Base-by-base conservation (phyloP, 2,888 invertebrate species). In the Mythimna ferrago region DNA sequence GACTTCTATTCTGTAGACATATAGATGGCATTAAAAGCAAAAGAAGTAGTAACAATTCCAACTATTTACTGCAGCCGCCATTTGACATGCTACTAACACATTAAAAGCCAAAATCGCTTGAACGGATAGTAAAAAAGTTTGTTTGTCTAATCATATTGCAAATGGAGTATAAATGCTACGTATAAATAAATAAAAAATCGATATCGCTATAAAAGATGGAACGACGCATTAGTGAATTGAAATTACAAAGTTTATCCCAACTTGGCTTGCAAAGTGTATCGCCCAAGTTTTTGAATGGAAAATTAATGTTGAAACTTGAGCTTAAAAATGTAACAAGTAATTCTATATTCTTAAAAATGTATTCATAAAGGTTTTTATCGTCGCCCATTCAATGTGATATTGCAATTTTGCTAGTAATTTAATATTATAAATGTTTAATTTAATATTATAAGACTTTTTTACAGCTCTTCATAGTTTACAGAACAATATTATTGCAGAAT, bases 191-290 rank as follows among this genome's bases (percentile, higher is more conserved):
- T 32, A 73, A 38, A 44, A 56, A 64, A 73, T 62, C 44, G 9
- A 68, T 68, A 61, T 61, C n/a, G 48, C 41, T 53, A 14, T 53
- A 38, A 60, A 65, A 75, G 58, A 80, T 58, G 41, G 62, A 58
- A 32, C 53, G 32, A 56, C 26, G 16, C 73, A 62, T 54, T 57
- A 38, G 66, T 72, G 53, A 62, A 79, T 66, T 63, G 56, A 77
- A 80, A 80, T 74, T 44, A 73, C 38, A 56, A 78, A 80, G 68
- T 80, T 78, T 68, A 61, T 38, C 14, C 51, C 19, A 16, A 32
- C 44, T 60, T 68, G 21, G 58, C 56, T 67, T 61, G 62, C 64
- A 35, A 73, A 79, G 35, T 51, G 14, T 64, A 61, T 61, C 19
- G 41, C 6, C 16, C 44, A 75, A 74, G 76, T 68, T 78, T 67